These are phyloP conservation scores for Cynaeus angustus DNA, from an alignment of 2,888 invertebrate species.

Conservation along the genomic window DNA sequence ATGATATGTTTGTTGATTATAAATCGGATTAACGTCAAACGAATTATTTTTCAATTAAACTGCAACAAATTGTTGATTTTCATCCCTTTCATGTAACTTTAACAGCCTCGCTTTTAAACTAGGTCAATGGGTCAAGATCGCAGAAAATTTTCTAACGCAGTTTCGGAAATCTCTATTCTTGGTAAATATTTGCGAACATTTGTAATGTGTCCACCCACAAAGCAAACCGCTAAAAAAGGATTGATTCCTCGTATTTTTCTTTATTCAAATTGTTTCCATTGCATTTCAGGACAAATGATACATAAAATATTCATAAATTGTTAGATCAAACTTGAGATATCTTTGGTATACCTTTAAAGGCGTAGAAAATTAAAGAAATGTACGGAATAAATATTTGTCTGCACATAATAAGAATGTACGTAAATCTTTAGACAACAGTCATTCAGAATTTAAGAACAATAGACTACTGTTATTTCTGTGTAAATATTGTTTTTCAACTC, in stretches of 20 bases:
- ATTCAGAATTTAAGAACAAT: constrained; percentile 37
- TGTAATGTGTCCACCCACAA: constrained; percentile 1
- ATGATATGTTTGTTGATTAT: too few relatives aligned
- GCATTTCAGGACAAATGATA: not conserved
- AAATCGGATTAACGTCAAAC: not conserved
- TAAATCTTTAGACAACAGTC: constrained; percentile 43
- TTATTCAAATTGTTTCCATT: not conserved
- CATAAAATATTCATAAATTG: constrained; percentile 16
- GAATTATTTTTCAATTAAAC: not conserved
- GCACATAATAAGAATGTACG: constrained; percentile 30
- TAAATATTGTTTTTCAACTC: constrained; percentile 37
- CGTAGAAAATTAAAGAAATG: constrained; percentile 35
- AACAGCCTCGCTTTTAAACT: not conserved
- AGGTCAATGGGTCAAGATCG: constrained; percentile 43
- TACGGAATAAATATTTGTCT: constrained; percentile 39
- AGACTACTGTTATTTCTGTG: constrained; percentile 47
- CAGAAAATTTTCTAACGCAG: constrained; percentile 17
- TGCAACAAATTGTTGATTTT: not conserved
- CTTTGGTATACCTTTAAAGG: constrained; percentile 6
- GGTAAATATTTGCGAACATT: not conserved
- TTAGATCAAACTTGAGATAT: constrained; percentile 13
- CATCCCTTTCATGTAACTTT: constrained; percentile 3
- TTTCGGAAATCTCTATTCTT: not conserved
- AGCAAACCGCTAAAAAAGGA: not conserved
- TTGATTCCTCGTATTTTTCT: not conserved